Base-by-base conservation (phyloP, 2,113 vertebrate genomes). In the Scalopus aquaticus region DNA sequence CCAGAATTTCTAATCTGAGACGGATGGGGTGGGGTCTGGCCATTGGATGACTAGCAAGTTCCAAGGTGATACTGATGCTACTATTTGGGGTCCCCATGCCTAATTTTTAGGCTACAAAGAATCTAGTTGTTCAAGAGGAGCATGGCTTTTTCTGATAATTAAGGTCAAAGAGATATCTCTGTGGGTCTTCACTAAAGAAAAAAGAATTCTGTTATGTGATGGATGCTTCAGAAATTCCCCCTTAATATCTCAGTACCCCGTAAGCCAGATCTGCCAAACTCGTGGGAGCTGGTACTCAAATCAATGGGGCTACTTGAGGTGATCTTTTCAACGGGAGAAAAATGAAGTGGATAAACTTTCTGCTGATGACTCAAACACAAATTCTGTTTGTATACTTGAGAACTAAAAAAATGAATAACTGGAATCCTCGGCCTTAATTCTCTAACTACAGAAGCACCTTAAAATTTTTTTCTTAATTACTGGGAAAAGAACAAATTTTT, bases 321-420 rank as follows among this genome's bases (percentile, higher is more conserved):
- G n/a, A 62, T 87, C 62, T 83, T 94, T 51, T 51, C 74, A 90
- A 87, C 28, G 22, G 10, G 35, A 35, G 58, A 88, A 90, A 93
- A 49, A 87, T 35, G 58, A 90, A 90, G 22, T 44, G 46, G 35
- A 54, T 93, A 39, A 90, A 51, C 11, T 46, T 86, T 82, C 89
- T 82, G 12, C 46, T 15, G 69, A 49, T 54, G 32, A 83, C 64
- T 87, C 56, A 83, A 88, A 39, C 46, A 58, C 30, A 77, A 81
- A 72, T 64, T 70, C 69, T 65, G 12, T 67, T 87, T 90, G 46
- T 39, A 35, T 79, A 60, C 46, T 83, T 79, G 76, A 92, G 12
- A 92, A 89, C 19, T 78, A 30, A 90, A 72, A n/a, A 81, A 84
- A 70, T 62, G 19, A 89, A 93, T 67, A 90, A 73, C 12, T 8